Base-by-base conservation (phyloP, 1,140 invertebrate genomes). In the Sitodiplosis mosellana region DNA sequence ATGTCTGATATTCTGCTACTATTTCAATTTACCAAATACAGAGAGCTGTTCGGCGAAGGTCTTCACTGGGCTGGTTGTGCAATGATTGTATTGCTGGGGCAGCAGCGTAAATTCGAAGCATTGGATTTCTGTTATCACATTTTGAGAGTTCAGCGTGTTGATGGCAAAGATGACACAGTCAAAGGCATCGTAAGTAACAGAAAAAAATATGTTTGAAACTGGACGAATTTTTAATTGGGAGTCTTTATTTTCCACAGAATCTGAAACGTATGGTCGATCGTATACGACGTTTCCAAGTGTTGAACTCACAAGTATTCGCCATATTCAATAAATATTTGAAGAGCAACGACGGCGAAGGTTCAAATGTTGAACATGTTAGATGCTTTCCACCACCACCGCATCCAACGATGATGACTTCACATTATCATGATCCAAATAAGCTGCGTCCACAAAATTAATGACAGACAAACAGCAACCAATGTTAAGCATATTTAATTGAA, bases 41-140 rank as follows among this genome's bases (percentile, higher is more conserved):
- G 88, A 63, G 89, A 98, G 69, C 69, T 99, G 52, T 99, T 95
- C 69, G 96, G 96, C 14, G 96, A 99, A 70, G 94, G 95, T 12
- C 71, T 99, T 1, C 92, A 99, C 67, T 99, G 95, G 95, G 94
- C 94, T 22, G 95, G 93, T 0, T 97, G 93, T 67, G 83, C 90
- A n/a, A 90, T 99, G 73, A 92, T 99, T 49, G 82, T 91, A n/a
- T 70, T 99, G 17, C 69, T 99, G 38, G 88, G 88, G 0, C 95
- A 99, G 62, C 92, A 99, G 69, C 69, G 90, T 50, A 70, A 94
- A 47, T 99, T 99, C 69, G 95, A 99, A 64, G 91, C 93, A 11
- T 74, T 99, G 21, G 96, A 99, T 69, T 98, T 99, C 69, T 95
- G 91, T 67, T 99, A 99, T 69, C 95, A 99, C 62, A 90, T 99